phyloP scores from a whole-genome alignment of 64 coral and sea anemone genomes.

The Catalaphyllia jardinei region DNA sequence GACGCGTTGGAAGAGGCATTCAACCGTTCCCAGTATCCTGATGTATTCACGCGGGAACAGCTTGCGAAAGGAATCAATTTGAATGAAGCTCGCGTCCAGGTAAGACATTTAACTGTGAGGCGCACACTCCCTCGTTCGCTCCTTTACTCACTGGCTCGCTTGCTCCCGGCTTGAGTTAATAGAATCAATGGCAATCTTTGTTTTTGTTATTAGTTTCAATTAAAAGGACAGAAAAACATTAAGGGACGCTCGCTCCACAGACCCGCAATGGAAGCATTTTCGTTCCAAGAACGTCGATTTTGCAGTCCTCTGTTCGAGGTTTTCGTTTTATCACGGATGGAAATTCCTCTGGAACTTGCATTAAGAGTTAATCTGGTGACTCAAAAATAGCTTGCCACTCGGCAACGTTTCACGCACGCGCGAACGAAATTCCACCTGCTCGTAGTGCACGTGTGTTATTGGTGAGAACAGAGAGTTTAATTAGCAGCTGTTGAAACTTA shows the following conservation, averaged over 20 bases:
- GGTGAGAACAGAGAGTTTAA: slow-evolving; percentile 60
- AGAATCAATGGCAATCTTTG: slow-evolving; percentile 77
- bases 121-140: background rate
- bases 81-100: slow-evolving; percentile 88
- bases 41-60: slow-evolving; percentile 83
- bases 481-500: slow-evolving; percentile 82
- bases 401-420: slow-evolving; percentile 15
- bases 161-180: slow-evolving; percentile 42
- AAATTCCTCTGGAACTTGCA: background rate
- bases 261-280: background rate
- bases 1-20: slow-evolving; percentile 85
- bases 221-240: slow-evolving; percentile 65
- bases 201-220: slow-evolving; percentile 80
- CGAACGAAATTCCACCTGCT: slow-evolving; percentile 34
- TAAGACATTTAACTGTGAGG: slow-evolving; percentile 21
- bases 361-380: background rate
- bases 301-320: background rate
- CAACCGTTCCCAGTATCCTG: slow-evolving; percentile 78
- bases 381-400: slow-evolving; percentile 1
- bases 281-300: background rate
- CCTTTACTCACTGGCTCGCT: background rate
- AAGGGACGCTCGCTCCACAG: background rate
- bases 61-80: slow-evolving; percentile 76
- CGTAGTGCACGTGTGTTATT: slow-evolving; percentile 58
- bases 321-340: too few relatives aligned